phyloP scores from a whole-genome alignment of 1,140 invertebrate genomes.

The Agraylea sexmaculata region DNA sequence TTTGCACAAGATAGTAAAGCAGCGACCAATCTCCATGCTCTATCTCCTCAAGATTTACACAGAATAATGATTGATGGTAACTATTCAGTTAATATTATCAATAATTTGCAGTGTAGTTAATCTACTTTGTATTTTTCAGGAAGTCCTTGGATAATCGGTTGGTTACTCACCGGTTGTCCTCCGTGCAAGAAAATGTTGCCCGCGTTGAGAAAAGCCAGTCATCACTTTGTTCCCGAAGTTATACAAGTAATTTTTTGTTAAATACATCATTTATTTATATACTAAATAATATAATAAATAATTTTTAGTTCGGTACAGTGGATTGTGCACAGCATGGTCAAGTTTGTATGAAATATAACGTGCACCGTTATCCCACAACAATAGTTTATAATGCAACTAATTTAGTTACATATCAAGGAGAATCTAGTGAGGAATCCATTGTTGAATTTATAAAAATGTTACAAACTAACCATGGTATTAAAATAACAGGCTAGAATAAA shows the following conservation, averaged over 20 bases:
- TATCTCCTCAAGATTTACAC: slow-evolving; percentile 49
- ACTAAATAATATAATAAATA: background rate
- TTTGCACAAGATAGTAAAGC: slow-evolving; percentile 56
- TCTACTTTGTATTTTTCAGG: slow-evolving; percentile 25
- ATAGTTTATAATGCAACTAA: slow-evolving; percentile 55
- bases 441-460: slow-evolving; percentile 57
- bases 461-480: slow-evolving; percentile 17
- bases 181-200: slow-evolving; percentile 63
- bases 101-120: slow-evolving; percentile 1
- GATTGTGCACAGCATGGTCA: slow-evolving; percentile 46
- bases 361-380: slow-evolving; percentile 62
- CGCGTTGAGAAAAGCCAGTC: slow-evolving; percentile 58
- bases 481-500: slow-evolving; percentile 4
- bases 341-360: slow-evolving; percentile 48
- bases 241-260: slow-evolving; percentile 21
- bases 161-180: slow-evolving; percentile 78
- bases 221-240: slow-evolving; percentile 34
- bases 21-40: slow-evolving; percentile 49
- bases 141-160: slow-evolving; percentile 61
- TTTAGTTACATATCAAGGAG: slow-evolving; percentile 47
- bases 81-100: slow-evolving; percentile 8
- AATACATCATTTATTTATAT: slow-evolving; percentile 3
- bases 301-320: slow-evolving; percentile 51
- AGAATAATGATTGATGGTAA: slow-evolving; percentile 34
- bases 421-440: slow-evolving; percentile 46